These are phyloP conservation scores for Spilogale gracilis DNA, from an alignment of 2,113 vertebrate species.

Conservation along the genomic window DNA sequence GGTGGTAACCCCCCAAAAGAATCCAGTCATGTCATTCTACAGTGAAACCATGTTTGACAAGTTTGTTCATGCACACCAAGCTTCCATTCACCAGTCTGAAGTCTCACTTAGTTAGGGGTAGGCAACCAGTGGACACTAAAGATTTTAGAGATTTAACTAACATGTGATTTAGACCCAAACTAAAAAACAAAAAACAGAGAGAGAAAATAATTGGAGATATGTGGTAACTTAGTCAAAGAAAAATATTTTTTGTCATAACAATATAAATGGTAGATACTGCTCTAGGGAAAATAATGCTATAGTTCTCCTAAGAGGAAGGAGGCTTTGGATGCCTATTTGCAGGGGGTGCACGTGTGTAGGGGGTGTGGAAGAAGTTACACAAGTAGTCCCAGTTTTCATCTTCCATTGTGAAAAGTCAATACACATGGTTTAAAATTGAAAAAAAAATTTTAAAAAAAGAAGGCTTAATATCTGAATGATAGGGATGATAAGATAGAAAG, in stretches of 20 bases:
- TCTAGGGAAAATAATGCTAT: not conserved
- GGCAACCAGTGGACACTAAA: not conserved
- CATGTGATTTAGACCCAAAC: not conserved
- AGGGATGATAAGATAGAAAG: not conserved
- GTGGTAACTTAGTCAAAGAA: not conserved
- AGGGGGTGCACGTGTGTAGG: not conserved
- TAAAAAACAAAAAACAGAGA: not conserved
- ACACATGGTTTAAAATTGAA: not conserved
- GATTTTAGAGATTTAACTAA: not conserved
- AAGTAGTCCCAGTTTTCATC: not conserved
- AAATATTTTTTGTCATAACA: not conserved
- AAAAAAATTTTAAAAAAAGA: not conserved
- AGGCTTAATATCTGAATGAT: not conserved
- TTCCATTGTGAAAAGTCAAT: not conserved
- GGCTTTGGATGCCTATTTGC: not conserved
- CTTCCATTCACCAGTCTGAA: not conserved
- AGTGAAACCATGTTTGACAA: not conserved
- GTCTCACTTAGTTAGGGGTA: not conserved
- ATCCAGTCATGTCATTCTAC: not conserved
- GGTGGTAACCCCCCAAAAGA: not conserved
- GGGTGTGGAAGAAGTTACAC: not conserved
- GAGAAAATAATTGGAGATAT: not conserved
- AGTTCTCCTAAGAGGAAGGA: not conserved
- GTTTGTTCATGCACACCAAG: not conserved
- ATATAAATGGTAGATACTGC: not conserved